Evolutionary conservation across 2,888 invertebrate genomes (phyloP), one percentile per base, ranked within the genome.

Genomic region (Cinara cedri): DNA sequence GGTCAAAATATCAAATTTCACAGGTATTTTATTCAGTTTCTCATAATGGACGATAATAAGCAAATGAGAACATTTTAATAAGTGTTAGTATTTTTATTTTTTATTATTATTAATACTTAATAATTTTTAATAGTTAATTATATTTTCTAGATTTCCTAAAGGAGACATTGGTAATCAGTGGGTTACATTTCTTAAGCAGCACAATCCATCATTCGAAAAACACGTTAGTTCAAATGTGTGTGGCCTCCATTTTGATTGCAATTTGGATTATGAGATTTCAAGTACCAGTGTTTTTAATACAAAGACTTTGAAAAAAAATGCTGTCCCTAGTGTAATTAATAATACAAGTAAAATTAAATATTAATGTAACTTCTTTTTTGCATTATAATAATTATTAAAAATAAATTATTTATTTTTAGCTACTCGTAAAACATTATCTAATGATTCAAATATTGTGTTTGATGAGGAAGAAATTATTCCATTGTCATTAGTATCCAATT

Each of bases 301-400:
- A 8, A 70, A 70, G n/a, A 11, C 8, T 2, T 54, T 54, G 19
- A 70, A 70, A 54, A 54, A 54, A 54, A 54, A 51, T 70, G 68
- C 68, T 19, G 68, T 70, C 19, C 68, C 68, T 13, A 70, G 68
- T 54, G n/a, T n/a, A n/a, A 70, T 70, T 13, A 34, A 34, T 26
- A 54, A 54, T 19, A 13, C 51, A 16, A 6, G 51, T 70, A 70
- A 70, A 54, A 34, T 63, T 44, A 44, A 62, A 62, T 42, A 62
- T 21, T 42, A n/a, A 21, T 10, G 42, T 42, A 42, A 19, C 10
- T 62, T 10, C n/a, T 62, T 42, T 42, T 62, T 62, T 42, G 19
- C 10, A 8, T 42, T n/a, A 8, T 9, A 34, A 6, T 42, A n/a
- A 62, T 62, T 62, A 8, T 34, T n/a, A 1, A 16, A 62, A 42